Base-by-base conservation (phyloP, 2,888 invertebrate genomes). In the Diarsia brunnea region DNA sequence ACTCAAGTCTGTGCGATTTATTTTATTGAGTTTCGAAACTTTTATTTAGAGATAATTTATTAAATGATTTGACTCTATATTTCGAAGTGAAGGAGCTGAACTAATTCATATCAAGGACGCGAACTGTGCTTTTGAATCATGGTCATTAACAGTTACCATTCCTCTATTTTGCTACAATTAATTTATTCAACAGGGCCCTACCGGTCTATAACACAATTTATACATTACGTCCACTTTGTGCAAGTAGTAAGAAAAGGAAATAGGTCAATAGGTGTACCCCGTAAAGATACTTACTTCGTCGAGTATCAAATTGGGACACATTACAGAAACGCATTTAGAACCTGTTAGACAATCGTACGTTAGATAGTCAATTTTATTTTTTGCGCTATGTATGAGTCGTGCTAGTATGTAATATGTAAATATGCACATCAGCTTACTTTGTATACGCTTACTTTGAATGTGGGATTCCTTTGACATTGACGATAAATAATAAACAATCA, bases 1-100 rank as follows among this genome's bases (percentile, higher is more conserved):
- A 73, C n/a, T 76, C 68, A 73, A 85, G 47, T 65, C 19, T 24
- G 8, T 77, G 51, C 53, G 77, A 83, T 83, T 19, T 73, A 77
- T 85, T 81, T 77, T 55, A 84, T 69, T 60, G n/a, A 80, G 47
- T 55, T 67, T 49, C 27, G 38, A 72, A 67, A 53, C 27, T 31
- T 61, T 63, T 63, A 53, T 79, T 43, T 21, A n/a, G 0, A n/a
- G 24, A 21, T 53, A 45, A 75, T 21, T n/a, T 5, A 8, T 31
- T 45, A 31, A 8, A n/a, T 31, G 21, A 27, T 16, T 55, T 14
- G 55, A 14, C 24, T 27, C 8, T 24, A 16, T 55, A 24, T 55
- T 24, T 55, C 16, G 24, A 27, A 58, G 16, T 16, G 10, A n/a
- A n/a, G 8, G 49, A 49, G 4, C 19, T 19, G 19, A 58, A 27